Evolutionary conservation across 2,797 vertebrate genomes (phyloP), one percentile per base, ranked within the genome.

Genomic region (Hemibagrus guttatus): DNA sequence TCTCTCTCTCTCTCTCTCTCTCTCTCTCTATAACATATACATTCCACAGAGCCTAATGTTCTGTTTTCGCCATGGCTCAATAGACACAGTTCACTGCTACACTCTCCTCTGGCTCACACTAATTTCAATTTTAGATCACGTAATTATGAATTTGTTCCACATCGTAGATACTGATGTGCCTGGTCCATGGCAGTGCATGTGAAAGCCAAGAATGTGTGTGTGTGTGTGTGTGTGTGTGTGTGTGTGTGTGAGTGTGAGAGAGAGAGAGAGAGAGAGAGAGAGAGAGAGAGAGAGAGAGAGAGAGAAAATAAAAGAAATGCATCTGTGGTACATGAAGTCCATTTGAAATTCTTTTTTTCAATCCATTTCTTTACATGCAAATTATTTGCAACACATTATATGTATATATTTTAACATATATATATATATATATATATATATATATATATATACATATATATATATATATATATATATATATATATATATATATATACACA

Each of bases 111-210:
- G 81, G 28, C 80, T 90, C 90, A 89, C 85, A 91, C 89, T 95
- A 92, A 93, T 94, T 95, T 91, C 91, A 92, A 93, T 94, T 93
- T 91, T 90, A 86, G 85, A 90, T 88, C 84, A 85, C 89, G 88
- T 94, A 91, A 94, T 95, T 90, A 91, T 87, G 88, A 95, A 93
- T 94, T 93, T 92, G 92, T 94, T 93, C 90, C 88, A 91, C 91
- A 88, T 87, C 85, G 86, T 90, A 89, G 91, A 93, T 92, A 90
- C 84, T 91, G 92, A 92, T 91, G 90, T 83, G 68, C 83, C 86
- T 82, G 84, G 88, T 91, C 87, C 59, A 87, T 90, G 92, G 87
- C 89, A 83, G 87, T 21, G 42, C 63, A 49, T 42, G 59, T 64
- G 28, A 42, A n/a, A 52, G 84, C 58, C 59, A 85, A 66, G 39